Evolutionary conservation across 2,797 vertebrate species (phyloP).

Genomic region (Bufotes viridis): DNA sequence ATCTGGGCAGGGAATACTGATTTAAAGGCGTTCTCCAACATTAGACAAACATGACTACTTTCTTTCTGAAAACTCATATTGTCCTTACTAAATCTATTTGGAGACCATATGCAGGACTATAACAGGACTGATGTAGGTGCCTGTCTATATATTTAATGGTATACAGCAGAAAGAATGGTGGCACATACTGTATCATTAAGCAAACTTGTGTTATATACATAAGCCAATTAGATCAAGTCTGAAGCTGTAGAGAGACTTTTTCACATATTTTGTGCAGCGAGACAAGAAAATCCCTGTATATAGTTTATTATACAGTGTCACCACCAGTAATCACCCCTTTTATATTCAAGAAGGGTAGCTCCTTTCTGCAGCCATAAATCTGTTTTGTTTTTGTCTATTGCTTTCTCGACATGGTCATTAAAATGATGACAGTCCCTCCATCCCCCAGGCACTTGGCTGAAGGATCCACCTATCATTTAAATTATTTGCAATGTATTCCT

Average conservation of each 20-base stretch:
- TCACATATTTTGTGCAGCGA: not conserved
- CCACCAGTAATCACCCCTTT: not conserved
- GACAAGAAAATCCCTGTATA: not conserved
- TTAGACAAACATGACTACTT: too few relatives aligned
- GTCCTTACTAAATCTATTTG: too few relatives aligned
- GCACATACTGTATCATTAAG: not conserved
- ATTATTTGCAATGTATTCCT: constrained; percentile 11
- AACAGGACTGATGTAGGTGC: too few relatives aligned
- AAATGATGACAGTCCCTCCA: constrained; percentile 40
- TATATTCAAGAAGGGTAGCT: constrained; percentile 8
- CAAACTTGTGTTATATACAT: not conserved
- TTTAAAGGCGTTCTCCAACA: too few relatives aligned
- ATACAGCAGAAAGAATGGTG: too few relatives aligned
- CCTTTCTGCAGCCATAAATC: constrained; percentile 37
- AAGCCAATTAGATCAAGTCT: not conserved
- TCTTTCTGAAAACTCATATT: too few relatives aligned
- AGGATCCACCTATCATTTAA: constrained; percentile 41
- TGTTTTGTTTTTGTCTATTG: constrained; percentile 22
- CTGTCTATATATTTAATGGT: too few relatives aligned
- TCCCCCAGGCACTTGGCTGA: constrained; percentile 22
- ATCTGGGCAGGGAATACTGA: too few relatives aligned
- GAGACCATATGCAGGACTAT: too few relatives aligned
- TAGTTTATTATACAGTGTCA: not conserved
- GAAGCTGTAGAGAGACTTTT: not conserved
- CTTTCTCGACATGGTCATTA: constrained; percentile 36